phyloP scores from a whole-genome alignment of 2,888 invertebrate genomes.

The Temnothorax unifasciatus region DNA sequence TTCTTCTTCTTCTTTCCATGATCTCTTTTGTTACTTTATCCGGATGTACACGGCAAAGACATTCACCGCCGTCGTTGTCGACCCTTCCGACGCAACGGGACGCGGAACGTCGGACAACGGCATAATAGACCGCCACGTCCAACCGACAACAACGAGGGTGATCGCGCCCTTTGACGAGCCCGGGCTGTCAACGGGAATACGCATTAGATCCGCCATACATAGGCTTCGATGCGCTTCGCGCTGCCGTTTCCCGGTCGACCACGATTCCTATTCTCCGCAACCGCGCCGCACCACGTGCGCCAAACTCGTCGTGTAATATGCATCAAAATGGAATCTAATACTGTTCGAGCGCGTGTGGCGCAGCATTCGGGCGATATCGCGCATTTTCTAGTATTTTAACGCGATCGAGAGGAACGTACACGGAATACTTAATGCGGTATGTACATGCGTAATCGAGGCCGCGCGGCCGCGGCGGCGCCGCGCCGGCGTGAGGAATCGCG shows the following conservation, averaged over 20 bases:
- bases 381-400: constrained; percentile 32
- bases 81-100: constrained; percentile 27
- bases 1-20: constrained; percentile 7
- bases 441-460: background rate
- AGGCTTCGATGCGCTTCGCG: constrained; percentile 15
- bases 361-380: background rate
- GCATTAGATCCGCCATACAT: constrained; percentile 32
- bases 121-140: constrained; percentile 56
- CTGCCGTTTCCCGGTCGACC: constrained; percentile 39
- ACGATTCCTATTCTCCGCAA: constrained; percentile 45
- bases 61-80: constrained; percentile 45
- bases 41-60: constrained; percentile 56
- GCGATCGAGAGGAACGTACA: background rate
- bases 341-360: constrained; percentile 15
- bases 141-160: constrained; percentile 56
- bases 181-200: constrained; percentile 42
- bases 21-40: constrained; percentile 53
- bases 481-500: too few relatives aligned
- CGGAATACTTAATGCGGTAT: background rate
- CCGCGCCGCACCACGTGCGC: constrained; percentile 39
- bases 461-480: too few relatives aligned
- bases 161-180: constrained; percentile 59
- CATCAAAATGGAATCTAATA: constrained; percentile 47
- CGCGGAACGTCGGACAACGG: constrained; percentile 33
- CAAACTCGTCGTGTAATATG: constrained; percentile 41